These are phyloP conservation scores for Omphaloscelis lunosa DNA, from an alignment of 2,888 invertebrate genomes.

Conservation along the genomic window DNA sequence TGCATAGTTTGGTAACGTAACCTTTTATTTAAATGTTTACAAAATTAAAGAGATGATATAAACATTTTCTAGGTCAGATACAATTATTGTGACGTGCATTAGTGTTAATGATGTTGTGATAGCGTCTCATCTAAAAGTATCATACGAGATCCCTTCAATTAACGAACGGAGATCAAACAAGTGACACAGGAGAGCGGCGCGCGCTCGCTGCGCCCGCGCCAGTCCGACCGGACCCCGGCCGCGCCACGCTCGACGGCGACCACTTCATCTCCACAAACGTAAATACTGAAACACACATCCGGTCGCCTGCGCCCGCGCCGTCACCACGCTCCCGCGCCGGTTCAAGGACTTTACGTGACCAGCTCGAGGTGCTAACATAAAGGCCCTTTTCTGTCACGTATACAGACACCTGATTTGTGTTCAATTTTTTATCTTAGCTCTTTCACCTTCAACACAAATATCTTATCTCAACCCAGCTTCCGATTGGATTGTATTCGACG, in stretches of 20 bases:
- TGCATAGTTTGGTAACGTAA: background rate
- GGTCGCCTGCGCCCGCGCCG: conserved; percentile 54
- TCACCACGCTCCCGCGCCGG: conserved; percentile 66
- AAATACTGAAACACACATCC: conserved; percentile 77
- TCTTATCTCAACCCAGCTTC: conserved; percentile 83
- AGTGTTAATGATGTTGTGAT: conserved; percentile 77
- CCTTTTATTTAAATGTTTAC: conserved; percentile 2
- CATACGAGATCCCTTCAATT: conserved; percentile 82
- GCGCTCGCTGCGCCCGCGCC: conserved; percentile 70
- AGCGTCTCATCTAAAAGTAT: conserved; percentile 66
- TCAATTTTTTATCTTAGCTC: conserved; percentile 84
- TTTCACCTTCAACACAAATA: conserved; percentile 83
- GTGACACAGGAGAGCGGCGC: conserved; percentile 71
- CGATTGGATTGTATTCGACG: conserved; percentile 70
- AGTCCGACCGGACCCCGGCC: conserved; percentile 78
- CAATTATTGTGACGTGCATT: conserved; percentile 58
- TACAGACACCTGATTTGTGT: conserved; percentile 76
- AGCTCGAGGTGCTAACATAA: conserved; percentile 83
- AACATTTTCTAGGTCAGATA: conserved; percentile 38
- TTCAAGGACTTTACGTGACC: conserved; percentile 86
- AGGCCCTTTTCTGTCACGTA: conserved; percentile 83
- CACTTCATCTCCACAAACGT: conserved; percentile 55
- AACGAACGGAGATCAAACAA: conserved; percentile 73
- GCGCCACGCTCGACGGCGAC: conserved; percentile 61
- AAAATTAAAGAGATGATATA: conserved; percentile 4